phyloP scores from a whole-genome alignment of 1,140 invertebrate species.

The Habropoda laboriosa region DNA sequence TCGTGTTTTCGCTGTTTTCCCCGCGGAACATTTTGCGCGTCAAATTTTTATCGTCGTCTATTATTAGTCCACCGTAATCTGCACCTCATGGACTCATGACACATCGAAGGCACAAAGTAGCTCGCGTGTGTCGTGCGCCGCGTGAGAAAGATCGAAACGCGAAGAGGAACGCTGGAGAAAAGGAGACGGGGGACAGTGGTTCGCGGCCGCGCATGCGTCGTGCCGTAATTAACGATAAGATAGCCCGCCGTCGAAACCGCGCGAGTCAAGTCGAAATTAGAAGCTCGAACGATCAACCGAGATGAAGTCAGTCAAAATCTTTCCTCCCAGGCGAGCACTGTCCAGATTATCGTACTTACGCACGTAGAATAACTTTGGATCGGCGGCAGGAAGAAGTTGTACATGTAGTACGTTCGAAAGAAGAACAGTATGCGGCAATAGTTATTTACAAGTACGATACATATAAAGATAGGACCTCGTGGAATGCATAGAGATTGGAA shows the following conservation, averaged over 20 bases:
- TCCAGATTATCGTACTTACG: no score
- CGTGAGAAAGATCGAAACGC: constrained; percentile 27
- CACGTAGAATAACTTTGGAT: no score
- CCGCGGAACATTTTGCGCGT: constrained; percentile 72
- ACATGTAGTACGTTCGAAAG: no score
- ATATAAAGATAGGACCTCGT: no score
- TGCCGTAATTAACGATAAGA: constrained; percentile 64
- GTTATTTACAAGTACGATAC: no score
- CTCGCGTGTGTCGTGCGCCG: constrained; percentile 49
- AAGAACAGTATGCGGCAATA: no score
- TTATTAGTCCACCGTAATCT: constrained; percentile 77
- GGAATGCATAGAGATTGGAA: no score
- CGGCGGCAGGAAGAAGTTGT: constrained; percentile 21
- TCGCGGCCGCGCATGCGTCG: constrained; percentile 54
- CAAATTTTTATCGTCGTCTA: constrained; percentile 79
- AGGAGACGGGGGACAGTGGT: constrained; percentile 19
- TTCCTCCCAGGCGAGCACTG: no score
- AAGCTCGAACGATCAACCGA: constrained; percentile 21
- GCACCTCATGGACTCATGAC: constrained; percentile 72
- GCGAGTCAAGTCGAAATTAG: constrained; percentile 54
- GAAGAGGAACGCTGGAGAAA: constrained; percentile 28
- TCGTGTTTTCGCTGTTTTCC: constrained; percentile 73
- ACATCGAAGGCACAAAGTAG: constrained; percentile 67
- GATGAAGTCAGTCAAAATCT: no score
- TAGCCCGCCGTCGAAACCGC: constrained; percentile 55